A percentile compares a stretch with the other conserved stretches of the same genome.
phyloP scores from a whole-genome alignment of 2,113 vertebrate genomes.

The Tonatia bakeri region DNA sequence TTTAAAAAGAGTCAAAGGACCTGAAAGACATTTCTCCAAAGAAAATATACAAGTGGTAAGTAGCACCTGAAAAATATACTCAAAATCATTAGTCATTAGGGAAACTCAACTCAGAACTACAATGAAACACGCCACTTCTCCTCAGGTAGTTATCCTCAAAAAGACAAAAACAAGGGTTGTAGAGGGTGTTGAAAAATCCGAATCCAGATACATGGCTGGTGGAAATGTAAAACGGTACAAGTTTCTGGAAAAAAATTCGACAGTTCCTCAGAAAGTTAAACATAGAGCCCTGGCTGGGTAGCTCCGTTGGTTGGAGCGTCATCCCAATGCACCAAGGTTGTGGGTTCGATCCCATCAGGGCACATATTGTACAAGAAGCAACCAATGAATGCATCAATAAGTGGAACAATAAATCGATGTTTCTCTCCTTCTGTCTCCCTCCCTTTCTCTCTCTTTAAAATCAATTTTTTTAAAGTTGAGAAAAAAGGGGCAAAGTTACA shows the following conservation, averaged over 20 bases:
- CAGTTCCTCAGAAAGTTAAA: too few species aligned
- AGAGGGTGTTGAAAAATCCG: neutral
- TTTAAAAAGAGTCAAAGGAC: neutral
- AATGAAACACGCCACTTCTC: neutral
- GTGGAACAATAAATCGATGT: too few species aligned
- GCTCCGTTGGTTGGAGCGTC: too few species aligned
- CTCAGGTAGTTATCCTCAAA: neutral
- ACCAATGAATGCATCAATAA: too few species aligned
- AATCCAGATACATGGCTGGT: neutral
- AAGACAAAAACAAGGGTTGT: neutral
- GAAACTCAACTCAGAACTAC: neutral
- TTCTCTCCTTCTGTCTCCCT: too few species aligned
- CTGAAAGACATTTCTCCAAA: neutral
- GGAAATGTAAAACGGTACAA: neutral
- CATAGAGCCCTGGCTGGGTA: too few species aligned
- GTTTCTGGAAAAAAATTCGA: neutral
- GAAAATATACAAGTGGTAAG: neutral
- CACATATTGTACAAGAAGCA: too few species aligned
- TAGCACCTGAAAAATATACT: neutral
- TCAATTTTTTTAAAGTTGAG: too few species aligned
- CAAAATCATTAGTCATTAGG: neutral
- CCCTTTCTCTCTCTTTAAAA: too few species aligned
- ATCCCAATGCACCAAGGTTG: too few species aligned
- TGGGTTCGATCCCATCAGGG: too few species aligned
- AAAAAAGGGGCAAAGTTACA: neutral